A percentile compares a stretch with the other conserved stretches of the same genome.
These are phyloP conservation scores for Brachystomella parvula DNA, from an alignment of 1,140 invertebrate species.

Conservation along the genomic window DNA sequence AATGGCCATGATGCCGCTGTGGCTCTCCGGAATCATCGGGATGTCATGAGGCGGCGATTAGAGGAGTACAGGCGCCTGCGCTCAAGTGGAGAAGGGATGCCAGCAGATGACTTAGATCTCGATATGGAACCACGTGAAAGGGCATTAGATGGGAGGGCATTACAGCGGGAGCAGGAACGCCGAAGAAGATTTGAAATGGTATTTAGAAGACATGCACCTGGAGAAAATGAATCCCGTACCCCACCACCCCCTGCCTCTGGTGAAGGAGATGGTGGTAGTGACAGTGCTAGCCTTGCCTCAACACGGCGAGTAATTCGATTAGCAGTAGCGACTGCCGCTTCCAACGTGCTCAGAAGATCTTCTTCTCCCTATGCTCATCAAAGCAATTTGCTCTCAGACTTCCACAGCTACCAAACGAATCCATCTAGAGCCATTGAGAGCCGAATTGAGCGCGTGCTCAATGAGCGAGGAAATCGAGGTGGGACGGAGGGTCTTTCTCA, in stretches of 20 bases:
- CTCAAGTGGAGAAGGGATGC: neutral
- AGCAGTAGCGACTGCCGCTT: constrained; percentile 32
- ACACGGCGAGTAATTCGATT: constrained; percentile 26
- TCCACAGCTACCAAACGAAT: neutral
- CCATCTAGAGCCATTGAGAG: constrained; percentile 33
- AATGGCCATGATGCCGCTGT: too few species aligned
- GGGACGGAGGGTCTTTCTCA: constrained; percentile 11
- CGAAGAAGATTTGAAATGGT: neutral
- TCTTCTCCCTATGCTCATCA: neutral
- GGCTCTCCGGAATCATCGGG: too few species aligned
- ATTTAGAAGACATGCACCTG: too few species aligned
- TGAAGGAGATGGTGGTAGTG: neutral
- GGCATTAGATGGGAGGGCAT: too few species aligned
- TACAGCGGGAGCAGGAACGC: neutral
- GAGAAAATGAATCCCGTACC: neutral
- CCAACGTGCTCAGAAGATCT: constrained; percentile 23
- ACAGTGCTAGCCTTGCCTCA: neutral
- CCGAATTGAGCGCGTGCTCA: constrained; percentile 37
- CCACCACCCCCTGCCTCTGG: neutral
- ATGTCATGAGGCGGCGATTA: too few species aligned
- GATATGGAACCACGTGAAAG: neutral
- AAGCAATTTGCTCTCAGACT: neutral
- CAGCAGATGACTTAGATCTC: neutral
- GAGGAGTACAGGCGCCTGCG: too few species aligned
- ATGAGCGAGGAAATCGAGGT: constrained; percentile 36